Evolutionary conservation across 2,888 invertebrate species (phyloP).

Genomic region (Listrodromus nycthemerus): DNA sequence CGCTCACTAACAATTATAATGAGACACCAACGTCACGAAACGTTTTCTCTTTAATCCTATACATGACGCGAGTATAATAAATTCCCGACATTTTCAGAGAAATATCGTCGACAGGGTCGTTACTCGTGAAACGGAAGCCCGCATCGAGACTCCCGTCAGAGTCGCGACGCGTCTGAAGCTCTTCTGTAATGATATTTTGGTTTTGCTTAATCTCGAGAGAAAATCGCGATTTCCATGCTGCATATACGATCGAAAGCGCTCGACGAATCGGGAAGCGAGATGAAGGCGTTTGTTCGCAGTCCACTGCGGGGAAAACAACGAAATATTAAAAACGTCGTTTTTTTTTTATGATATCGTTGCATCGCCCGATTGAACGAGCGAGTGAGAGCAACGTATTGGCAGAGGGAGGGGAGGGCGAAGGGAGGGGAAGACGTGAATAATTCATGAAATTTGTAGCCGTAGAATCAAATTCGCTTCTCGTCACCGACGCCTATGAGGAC

Average conservation of each 20-base stretch:
- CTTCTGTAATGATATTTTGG: no score
- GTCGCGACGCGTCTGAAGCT: no score
- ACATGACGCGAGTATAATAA: not conserved
- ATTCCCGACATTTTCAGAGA: no score
- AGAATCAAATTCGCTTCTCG: constrained; percentile 80
- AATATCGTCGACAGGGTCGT: no score
- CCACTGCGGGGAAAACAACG: constrained; percentile 10
- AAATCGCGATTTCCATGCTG: no score
- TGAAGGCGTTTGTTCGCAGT: not conserved
- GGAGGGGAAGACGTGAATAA: constrained; percentile 78
- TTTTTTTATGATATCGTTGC: constrained; percentile 76
- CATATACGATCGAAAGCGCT: no score
- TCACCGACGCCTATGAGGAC: constrained; percentile 78
- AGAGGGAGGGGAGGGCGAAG: constrained; percentile 24
- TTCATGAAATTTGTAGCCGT: constrained; percentile 82
- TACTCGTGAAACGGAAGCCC: no score
- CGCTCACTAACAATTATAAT: not conserved
- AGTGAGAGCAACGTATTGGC: constrained; percentile 63
- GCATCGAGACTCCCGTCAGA: no score
- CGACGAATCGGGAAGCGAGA: not conserved
- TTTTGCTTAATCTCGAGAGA: no score
- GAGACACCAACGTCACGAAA: not conserved
- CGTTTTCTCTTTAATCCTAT: not conserved
- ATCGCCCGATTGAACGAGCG: constrained; percentile 70
- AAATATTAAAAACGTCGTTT: constrained; percentile 70